phyloP scores from a whole-genome alignment of 2,797 vertebrate species.

The Pseudomugil gertrudae region DNA sequence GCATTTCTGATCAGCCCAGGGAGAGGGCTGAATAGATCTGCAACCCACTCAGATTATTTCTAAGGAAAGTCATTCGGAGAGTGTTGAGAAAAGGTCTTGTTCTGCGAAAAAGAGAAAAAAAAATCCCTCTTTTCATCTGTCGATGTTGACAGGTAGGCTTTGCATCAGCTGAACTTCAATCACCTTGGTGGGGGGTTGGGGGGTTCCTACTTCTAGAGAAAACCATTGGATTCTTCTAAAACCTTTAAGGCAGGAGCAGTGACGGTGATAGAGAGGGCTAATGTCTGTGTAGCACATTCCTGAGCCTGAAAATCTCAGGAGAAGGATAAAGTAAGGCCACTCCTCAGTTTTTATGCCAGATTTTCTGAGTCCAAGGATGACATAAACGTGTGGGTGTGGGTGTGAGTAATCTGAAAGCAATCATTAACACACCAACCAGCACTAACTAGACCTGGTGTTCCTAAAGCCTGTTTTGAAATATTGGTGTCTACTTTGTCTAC shows the following conservation, averaged over 20 bases:
- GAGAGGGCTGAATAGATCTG: conserved; percentile 24
- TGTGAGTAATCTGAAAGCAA: conserved; percentile 36
- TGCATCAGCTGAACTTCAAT: conserved; percentile 53
- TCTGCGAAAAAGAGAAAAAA: conserved; percentile 35
- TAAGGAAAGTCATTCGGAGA: conserved; percentile 11
- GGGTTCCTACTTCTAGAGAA: conserved; percentile 34
- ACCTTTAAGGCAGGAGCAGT: background rate
- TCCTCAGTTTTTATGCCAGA: conserved; percentile 25
- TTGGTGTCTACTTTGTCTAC: conserved; percentile 7
- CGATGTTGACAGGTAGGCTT: conserved; percentile 61
- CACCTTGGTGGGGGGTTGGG: conserved; percentile 17
- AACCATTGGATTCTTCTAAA: conserved; percentile 25
- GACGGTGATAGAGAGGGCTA: background rate
- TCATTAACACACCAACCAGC: conserved; percentile 15
- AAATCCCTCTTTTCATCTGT: conserved; percentile 43
- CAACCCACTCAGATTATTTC: conserved; percentile 17
- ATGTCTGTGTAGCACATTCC: background rate
- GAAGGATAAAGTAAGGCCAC: conserved; percentile 26
- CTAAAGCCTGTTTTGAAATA: conserved; percentile 20
- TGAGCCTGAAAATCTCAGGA: conserved; percentile 21
- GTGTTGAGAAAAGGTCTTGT: conserved; percentile 47
- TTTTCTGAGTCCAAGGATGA: conserved; percentile 34
- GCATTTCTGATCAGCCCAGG: conserved; percentile 40
- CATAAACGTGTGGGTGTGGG: conserved; percentile 45
- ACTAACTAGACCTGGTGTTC: conserved; percentile 12